Percentiles rank a stretch among this genome's conserved stretches.
Evolutionary conservation across 1,140 invertebrate species (phyloP).

Genomic region (Drosophila simulans): DNA sequence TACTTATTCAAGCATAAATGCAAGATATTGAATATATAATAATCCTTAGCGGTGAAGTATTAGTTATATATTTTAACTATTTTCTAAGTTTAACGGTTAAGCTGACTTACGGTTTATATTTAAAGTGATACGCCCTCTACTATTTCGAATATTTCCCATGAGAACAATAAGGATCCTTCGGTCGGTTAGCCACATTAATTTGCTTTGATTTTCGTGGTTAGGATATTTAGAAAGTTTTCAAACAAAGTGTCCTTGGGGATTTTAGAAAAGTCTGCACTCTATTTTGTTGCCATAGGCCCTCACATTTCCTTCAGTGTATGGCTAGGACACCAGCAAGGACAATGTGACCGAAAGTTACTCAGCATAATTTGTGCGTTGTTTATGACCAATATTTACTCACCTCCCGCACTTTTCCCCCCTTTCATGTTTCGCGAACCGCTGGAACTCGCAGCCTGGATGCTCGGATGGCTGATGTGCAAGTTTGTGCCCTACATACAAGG

Average conservation of each 20-base stretch:
- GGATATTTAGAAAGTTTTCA: background rate
- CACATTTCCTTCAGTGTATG: constrained; percentile 3
- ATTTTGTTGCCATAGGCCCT: background rate
- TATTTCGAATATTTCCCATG: background rate
- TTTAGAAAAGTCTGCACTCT: background rate
- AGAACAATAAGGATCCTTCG: background rate
- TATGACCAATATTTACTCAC: constrained; percentile 56
- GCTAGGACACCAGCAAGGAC: constrained; percentile 8
- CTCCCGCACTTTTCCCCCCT: constrained; percentile 11
- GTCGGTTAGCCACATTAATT: background rate
- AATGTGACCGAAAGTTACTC: constrained; percentile 75
- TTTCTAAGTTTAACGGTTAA: too few relatives aligned
- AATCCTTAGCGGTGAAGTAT: too few relatives aligned
- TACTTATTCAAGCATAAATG: background rate
- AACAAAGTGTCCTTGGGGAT: background rate
- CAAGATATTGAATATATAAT: too few relatives aligned
- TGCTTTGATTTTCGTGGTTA: background rate
- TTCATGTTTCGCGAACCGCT: constrained; percentile 14
- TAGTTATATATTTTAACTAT: too few relatives aligned
- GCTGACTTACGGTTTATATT: too few relatives aligned
- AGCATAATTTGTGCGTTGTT: constrained; percentile 74
- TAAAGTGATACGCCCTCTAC: too few relatives aligned
- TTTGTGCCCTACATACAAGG: constrained; percentile 97
- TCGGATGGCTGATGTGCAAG: constrained; percentile 97
- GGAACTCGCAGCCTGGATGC: constrained; percentile 91